These are phyloP conservation scores for Leptopilina clavipes DNA, from an alignment of 1,140 invertebrate genomes.

Conservation along the genomic window DNA sequence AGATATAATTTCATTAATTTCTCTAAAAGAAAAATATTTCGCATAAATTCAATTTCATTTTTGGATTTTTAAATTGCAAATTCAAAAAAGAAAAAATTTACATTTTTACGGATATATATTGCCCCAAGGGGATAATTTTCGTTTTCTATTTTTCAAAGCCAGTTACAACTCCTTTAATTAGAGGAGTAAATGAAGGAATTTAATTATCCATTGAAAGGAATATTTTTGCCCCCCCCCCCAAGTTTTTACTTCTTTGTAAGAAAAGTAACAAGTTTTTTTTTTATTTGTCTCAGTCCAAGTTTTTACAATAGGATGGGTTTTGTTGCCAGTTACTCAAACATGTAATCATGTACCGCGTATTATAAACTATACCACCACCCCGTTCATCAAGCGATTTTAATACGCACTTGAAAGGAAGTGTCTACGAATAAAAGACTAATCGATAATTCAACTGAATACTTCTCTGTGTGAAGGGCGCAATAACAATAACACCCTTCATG, in stretches of 20 bases:
- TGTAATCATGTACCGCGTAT: background rate
- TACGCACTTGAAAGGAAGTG: slow-evolving; percentile 23
- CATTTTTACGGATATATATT: too few relatives aligned
- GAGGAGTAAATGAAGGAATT: too few relatives aligned
- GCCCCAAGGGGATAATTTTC: too few relatives aligned
- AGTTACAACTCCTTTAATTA: too few relatives aligned
- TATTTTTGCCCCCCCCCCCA: too few relatives aligned
- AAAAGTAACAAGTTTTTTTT: background rate
- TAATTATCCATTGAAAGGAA: too few relatives aligned
- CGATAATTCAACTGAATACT: slow-evolving; percentile 7
- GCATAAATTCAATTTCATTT: too few relatives aligned
- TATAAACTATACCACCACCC: slow-evolving; percentile 1
- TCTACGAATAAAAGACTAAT: slow-evolving; percentile 12
- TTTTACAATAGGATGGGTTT: background rate
- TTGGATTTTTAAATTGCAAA: too few relatives aligned
- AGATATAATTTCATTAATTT: background rate
- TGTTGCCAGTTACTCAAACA: background rate
- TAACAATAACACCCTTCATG: slow-evolving; percentile 23
- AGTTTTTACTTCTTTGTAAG: background rate
- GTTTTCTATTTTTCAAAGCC: too few relatives aligned
- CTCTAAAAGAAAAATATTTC: too few relatives aligned
- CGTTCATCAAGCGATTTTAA: slow-evolving; percentile 15
- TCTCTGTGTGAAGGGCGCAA: background rate
- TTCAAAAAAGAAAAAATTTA: too few relatives aligned
- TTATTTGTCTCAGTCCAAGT: background rate